These are phyloP conservation scores for Phacellophora camtschatica DNA, from an alignment of 30 jellyfish, hydroid and myxozoan genomes.

Conservation along the genomic window DNA sequence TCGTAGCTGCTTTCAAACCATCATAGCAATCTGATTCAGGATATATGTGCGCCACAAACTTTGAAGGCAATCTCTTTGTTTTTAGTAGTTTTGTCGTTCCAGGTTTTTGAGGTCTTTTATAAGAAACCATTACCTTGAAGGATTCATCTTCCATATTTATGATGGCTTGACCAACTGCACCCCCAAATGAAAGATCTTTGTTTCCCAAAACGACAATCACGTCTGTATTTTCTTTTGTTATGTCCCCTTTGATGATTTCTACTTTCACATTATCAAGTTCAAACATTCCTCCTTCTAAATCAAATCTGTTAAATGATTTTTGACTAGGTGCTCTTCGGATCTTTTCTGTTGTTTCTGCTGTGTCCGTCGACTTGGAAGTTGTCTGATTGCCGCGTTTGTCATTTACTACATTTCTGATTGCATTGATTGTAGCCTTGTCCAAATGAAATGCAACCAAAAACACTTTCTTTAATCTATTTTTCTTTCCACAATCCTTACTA, in stretches of 20 bases:
- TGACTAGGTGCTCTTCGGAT: constrained; percentile 8
- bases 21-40: constrained; percentile 7
- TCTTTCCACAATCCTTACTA: background rate
- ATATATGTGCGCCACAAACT: constrained; percentile 18
- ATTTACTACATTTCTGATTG: background rate
- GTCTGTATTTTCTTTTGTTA: constrained; percentile 31
- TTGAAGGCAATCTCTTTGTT: constrained; percentile 12
- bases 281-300: background rate
- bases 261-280: constrained; percentile 14
- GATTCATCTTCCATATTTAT: background rate
- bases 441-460: constrained; percentile 17
- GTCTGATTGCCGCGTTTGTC: no score
- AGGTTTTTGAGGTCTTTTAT: background rate
- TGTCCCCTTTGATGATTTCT: constrained; percentile 23
- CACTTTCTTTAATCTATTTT: background rate
- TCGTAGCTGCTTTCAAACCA: constrained; percentile 3
- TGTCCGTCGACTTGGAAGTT: background rate
- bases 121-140: background rate
- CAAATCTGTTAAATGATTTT: background rate
- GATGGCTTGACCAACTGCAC: constrained; percentile 53
- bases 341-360: background rate
- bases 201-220: constrained; percentile 52
- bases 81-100: constrained; percentile 30
- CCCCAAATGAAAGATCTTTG: background rate
- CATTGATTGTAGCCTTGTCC: constrained; percentile 16